Evolutionary conservation across 2,797 vertebrate genomes (phyloP), one percentile per base, ranked within the genome.

Genomic region (Clarias pachynema): DNA sequence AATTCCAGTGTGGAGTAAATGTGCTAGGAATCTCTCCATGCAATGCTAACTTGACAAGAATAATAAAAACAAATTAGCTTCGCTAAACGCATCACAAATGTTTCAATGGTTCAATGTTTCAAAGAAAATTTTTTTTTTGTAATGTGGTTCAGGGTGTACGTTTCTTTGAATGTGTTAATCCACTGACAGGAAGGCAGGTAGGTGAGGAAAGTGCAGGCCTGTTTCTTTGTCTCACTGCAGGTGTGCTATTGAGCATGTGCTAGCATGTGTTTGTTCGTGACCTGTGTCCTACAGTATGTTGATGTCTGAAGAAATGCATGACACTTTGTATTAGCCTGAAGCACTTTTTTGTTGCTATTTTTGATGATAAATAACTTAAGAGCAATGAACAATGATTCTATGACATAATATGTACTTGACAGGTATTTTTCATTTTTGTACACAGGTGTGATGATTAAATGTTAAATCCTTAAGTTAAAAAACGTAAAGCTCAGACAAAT

Each of bases 241-340:
- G 68, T 79, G 34, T 26, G 72, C 29, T 53, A 20, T 37, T 59
- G 56, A 80, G 78, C 78, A 66, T 65, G 60, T 80, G 78, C 78
- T 49, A 40, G 20, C 60, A 12, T 65, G 62, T 29, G 37, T 29
- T 29, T 26, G n/a, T 66, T 59, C 7, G 8, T 79, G n/a, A 16
- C 37, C 16, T 34, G 22, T 84, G 66, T 78, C 14, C 20, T 68
- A 34, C 31, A 34, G 31, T 34, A 24, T 20, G 22, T 62, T 63
- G n/a, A 29, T 12, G 40, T 49, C n/a, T 65, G 34, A 80, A 49
- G 40, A 79, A 44, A 31, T 79, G n/a, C 9, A 44, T 22, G 37
- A 65, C 60, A 16, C 3, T 62, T 44, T 66, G 78, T 49, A 18
- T 65, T 44, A 65, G 60, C 60, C 77, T 29, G 60, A 29, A 81